Base-by-base conservation (phyloP, 2,888 invertebrate species). In the Trypoxylon attenuatum region DNA sequence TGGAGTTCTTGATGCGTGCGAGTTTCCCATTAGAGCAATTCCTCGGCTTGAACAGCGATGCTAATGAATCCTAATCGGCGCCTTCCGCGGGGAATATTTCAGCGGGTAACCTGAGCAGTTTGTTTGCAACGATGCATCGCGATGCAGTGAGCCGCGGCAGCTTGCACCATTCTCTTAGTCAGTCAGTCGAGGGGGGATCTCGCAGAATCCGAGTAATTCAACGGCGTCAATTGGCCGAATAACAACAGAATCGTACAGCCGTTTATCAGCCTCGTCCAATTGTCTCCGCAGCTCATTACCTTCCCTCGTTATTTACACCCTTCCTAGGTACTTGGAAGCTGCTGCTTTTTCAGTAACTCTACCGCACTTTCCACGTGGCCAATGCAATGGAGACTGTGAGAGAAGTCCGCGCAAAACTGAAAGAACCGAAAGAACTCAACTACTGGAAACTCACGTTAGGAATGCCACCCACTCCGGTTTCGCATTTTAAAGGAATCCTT, bases 21-120 rank as follows among this genome's bases (percentile, higher is more conserved):
- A 63, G 60, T 60, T 63, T 63, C 72, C 72, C 65, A 61, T 72
- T 65, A 64, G 46, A 53, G 29, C 57, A 64, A 59, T 72, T 69
- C 53, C 69, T 58, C 55, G 57, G 43, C n/a, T 25, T 45, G 51
- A 55, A 56, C 49, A 50, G 50, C 39, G 49, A 46, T 25, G 67
- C 73, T 73, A 73, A 73, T 73, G 73, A 73, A 73, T 73, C 73
- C 69, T 73, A 73, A 73, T 73, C 69, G 69, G 58, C 59, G 60
- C 67, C 70, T 70, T 69, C 63, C 63, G 66, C 69, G 61, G 58
- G 58, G 43, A 69, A 64, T 58, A 64, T 46, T 70, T 59, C 61
- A 65, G 50, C 51, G 63, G 21, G 69, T 69, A 73, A 73, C 55
- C 47, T 56, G 62, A 69, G 62, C 38, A 59, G 43, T 51, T 59